Conservation (phyloP, 2,113 vertebrate genomes). For the Naja naja region DNA sequence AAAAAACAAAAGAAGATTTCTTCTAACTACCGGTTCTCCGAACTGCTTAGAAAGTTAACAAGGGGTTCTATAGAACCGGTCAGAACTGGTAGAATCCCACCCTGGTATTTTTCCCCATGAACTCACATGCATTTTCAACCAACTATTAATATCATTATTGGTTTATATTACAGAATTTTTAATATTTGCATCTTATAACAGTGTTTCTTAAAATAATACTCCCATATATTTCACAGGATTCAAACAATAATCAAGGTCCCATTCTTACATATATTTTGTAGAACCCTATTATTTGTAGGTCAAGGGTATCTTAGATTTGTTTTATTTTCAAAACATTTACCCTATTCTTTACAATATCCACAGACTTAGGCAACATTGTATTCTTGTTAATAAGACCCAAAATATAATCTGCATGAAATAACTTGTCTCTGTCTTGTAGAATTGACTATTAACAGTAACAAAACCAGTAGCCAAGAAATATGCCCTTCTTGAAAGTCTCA, state of each 20-base stretch:
- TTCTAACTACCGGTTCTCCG: too few species aligned
- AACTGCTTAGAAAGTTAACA: too few species aligned
- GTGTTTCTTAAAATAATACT: background rate
- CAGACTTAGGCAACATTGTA: background rate
- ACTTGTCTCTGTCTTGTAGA: background rate
- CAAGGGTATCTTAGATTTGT: background rate
- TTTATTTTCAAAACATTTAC: background rate
- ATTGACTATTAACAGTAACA: background rate
- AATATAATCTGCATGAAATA: background rate
- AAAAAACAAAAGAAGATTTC: too few species aligned
- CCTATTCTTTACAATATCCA: background rate
- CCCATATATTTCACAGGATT: background rate
- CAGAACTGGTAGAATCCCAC: too few species aligned
- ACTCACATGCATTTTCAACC: background rate
- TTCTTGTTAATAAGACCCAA: background rate
- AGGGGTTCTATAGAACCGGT: too few species aligned
- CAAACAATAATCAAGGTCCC: background rate
- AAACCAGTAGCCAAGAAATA: background rate
- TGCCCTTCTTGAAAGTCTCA: too few species aligned
- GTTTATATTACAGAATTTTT: background rate
- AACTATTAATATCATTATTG: background rate
- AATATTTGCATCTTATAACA: background rate
- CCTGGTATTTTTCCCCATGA: background rate
- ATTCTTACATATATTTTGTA: background rate
- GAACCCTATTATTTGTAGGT: background rate